phyloP scores from a whole-genome alignment of 2,113 vertebrate genomes.

The Mesitornis unicolor region DNA sequence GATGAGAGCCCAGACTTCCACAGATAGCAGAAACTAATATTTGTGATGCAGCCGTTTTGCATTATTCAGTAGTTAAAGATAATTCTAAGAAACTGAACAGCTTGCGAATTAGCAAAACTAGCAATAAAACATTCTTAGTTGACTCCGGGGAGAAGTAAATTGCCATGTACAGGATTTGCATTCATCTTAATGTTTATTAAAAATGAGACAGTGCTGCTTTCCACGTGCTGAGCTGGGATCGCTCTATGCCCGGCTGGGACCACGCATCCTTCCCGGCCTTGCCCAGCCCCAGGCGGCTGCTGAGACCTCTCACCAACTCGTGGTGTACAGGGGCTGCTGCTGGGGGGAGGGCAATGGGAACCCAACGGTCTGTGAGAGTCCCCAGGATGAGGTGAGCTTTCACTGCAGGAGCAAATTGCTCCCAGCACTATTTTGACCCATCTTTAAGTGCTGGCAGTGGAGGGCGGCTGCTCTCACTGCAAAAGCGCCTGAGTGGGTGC shows the following conservation, averaged over 20 bases:
- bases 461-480: not conserved
- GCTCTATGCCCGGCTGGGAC: not conserved
- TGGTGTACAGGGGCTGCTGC: accelerated
- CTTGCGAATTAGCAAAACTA: constrained; percentile 61
- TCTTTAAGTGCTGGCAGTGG: no score
- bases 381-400: accelerated
- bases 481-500: no score
- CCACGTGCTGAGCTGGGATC: accelerated
- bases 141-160: constrained; percentile 39
- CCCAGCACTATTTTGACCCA: no score
- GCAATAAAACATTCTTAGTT: constrained; percentile 53
- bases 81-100: constrained; percentile 51
- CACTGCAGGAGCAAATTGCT: not conserved
- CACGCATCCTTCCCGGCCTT: accelerated
- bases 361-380: accelerated
- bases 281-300: not conserved
- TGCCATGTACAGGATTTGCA: constrained; percentile 43
- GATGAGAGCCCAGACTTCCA: constrained; percentile 18
- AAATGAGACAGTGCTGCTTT: not conserved
- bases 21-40: constrained; percentile 46
- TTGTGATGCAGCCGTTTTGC: constrained; percentile 37
- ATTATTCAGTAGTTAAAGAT: constrained; percentile 61
- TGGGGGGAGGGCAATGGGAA: not conserved
- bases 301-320: not conserved
- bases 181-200: constrained; percentile 43